Evolutionary conservation across 2,797 vertebrate genomes (phyloP), one percentile per base, ranked within the genome.

Genomic region (Crenuchus spilurus): DNA sequence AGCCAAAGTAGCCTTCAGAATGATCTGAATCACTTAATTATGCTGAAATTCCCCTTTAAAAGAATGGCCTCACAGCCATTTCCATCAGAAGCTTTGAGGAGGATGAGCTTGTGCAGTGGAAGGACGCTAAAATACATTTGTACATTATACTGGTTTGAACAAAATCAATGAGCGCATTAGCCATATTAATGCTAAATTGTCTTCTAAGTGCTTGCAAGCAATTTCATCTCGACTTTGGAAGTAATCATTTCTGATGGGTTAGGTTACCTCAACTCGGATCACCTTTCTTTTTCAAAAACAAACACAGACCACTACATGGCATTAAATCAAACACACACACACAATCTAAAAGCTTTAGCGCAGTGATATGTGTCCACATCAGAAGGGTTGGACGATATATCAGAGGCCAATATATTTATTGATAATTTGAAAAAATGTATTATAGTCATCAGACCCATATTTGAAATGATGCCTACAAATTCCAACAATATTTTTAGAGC

Each of bases 301-400:
- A n/a, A n/a, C n/a, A n/a, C n/a, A n/a, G n/a, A n/a, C n/a, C n/a
- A n/a, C n/a, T n/a, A n/a, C n/a, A n/a, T n/a, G n/a, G n/a, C n/a
- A n/a, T 46, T 0, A 48, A 30, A 35, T 14, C 33, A 20, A 16
- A 69, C 33, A 68, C 54, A 18, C 33, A 33, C 37, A 33, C 37
- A 33, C 51, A 42, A 4, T 11, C 63, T 22, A 28, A 41, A 51
- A 31, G 18, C 57, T 33, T 24, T 70, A 48, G 39, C 44, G 60
- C 46, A 37, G 39, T 18, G 69, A 78, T 69, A 66, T 24, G 48
- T 48, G 51, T 31, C 71, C 39, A 49, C n/a, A n/a, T n/a, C n/a
- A n/a, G n/a, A n/a, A n/a, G n/a, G n/a, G n/a, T n/a, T n/a, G n/a
- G n/a, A n/a, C n/a, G n/a, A n/a, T n/a, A n/a, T n/a, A n/a, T n/a